These are phyloP conservation scores for Leptosomus discolor DNA, from an alignment of 2,113 vertebrate species.

Conservation along the genomic window DNA sequence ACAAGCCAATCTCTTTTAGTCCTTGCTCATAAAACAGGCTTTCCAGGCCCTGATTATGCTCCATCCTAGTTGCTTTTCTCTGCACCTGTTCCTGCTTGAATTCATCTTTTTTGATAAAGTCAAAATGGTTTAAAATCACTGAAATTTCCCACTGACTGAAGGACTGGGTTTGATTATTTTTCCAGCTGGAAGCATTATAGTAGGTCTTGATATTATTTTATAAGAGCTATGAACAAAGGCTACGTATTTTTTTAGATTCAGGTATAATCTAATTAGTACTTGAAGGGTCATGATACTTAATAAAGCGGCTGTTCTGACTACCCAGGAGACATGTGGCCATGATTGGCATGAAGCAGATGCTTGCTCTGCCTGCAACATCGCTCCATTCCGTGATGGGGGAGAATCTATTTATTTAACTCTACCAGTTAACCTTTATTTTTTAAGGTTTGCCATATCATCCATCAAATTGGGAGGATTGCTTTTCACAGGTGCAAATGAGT, in stretches of 20 bases:
- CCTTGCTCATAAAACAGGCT: slow-evolving; percentile 12
- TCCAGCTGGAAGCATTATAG: background rate
- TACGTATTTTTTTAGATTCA: background rate
- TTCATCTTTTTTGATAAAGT: slow-evolving; percentile 17
- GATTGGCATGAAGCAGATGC: slow-evolving; percentile 53
- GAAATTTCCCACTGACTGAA: background rate
- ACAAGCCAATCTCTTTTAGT: slow-evolving; percentile 17
- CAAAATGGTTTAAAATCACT: background rate
- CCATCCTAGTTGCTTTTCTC: background rate
- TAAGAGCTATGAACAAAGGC: background rate
- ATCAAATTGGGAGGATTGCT: slow-evolving; percentile 37
- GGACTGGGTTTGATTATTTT: background rate
- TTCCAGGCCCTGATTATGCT: slow-evolving; percentile 1
- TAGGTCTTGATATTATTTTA: background rate
- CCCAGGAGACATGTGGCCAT: background rate
- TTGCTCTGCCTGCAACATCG: background rate
- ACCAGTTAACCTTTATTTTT: slow-evolving; percentile 43
- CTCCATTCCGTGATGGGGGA: background rate
- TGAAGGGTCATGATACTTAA: background rate
- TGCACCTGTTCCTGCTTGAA: slow-evolving; percentile 50
- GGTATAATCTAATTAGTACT: slow-evolving; percentile 21
- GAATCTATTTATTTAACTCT: slow-evolving; percentile 56
- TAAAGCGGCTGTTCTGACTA: background rate
- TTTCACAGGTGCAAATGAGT: slow-evolving; percentile 64
- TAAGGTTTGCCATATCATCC: slow-evolving; percentile 49